phyloP scores from a whole-genome alignment of 2,888 invertebrate species.

The Phanerotoma sp. region DNA sequence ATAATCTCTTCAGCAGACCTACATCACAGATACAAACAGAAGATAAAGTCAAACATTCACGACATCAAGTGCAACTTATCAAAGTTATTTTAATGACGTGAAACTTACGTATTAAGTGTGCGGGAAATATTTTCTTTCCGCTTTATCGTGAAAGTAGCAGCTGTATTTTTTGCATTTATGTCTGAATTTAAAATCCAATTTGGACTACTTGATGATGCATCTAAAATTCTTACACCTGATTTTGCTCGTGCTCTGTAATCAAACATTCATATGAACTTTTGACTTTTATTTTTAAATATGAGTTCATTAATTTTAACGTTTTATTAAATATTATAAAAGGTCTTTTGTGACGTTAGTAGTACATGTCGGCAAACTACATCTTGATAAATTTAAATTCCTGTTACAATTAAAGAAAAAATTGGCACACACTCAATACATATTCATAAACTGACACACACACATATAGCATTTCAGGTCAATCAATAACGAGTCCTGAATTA shows the following conservation, averaged over 20 bases:
- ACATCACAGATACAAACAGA: slow-evolving; percentile 4
- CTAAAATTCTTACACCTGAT: slow-evolving; percentile 81
- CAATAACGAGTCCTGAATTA: slow-evolving; percentile 3
- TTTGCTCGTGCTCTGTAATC: slow-evolving; percentile 80
- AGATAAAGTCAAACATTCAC: slow-evolving; percentile 11
- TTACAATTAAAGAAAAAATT: no score
- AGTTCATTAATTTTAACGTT: not conserved
- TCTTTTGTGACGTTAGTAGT: not conserved
- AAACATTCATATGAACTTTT: not conserved
- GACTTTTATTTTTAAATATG: not conserved
- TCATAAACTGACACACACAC: no score
- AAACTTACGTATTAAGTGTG: slow-evolving; percentile 47
- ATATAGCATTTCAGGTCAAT: slow-evolving; percentile 4
- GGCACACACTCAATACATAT: not conserved
- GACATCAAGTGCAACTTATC: slow-evolving; percentile 4
- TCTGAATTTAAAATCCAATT: slow-evolving; percentile 90
- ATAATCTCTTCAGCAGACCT: slow-evolving; percentile 76
- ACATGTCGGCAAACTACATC: not conserved
- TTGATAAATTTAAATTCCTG: no score
- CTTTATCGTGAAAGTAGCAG: slow-evolving; percentile 85
- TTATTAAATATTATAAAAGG: not conserved
- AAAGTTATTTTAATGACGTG: slow-evolving; percentile 9
- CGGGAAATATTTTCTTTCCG: slow-evolving; percentile 60
- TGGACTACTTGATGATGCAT: slow-evolving; percentile 74
- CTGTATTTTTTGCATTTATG: slow-evolving; percentile 80